A percentile compares a stretch with the other conserved stretches of the same genome.
These are phyloP conservation scores for Vanessa atalanta DNA, from an alignment of 1,140 invertebrate genomes.

Conservation along the genomic window DNA sequence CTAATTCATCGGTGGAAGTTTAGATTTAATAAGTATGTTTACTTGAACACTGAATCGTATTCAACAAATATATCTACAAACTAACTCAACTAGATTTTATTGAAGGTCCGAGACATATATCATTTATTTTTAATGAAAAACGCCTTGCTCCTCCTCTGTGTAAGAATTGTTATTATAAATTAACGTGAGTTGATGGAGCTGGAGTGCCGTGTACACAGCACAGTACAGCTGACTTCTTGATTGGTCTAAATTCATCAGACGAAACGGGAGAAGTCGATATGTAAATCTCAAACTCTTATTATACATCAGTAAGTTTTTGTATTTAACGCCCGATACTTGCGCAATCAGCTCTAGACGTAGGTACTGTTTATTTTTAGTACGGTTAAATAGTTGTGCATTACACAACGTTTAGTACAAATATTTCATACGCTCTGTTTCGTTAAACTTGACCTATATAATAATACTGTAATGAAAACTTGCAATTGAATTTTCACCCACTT, in stretches of 20 bases:
- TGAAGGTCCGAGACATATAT: too few species aligned
- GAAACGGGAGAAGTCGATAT: constrained; percentile 44
- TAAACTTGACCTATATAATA: too few species aligned
- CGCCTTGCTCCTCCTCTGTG: constrained; percentile 36
- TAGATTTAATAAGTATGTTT: too few species aligned
- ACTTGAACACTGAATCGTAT: too few species aligned
- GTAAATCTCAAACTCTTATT: constrained; percentile 33
- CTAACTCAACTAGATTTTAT: too few species aligned
- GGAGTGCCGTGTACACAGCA: constrained; percentile 51
- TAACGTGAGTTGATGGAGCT: constrained; percentile 58
- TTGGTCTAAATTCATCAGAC: constrained; percentile 42
- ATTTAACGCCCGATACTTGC: constrained; percentile 36
- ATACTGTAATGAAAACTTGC: too few species aligned
- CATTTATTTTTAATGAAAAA: constrained; percentile 41
- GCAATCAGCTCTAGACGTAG: constrained; percentile 26
- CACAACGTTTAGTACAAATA: too few species aligned
- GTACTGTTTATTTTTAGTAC: neutral
- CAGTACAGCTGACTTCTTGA: constrained; percentile 60
- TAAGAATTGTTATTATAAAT: constrained; percentile 52
- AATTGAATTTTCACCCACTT: too few species aligned
- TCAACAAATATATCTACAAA: too few species aligned
- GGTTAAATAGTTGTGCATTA: neutral
- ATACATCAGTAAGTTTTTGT: constrained; percentile 25
- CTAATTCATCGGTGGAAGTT: too few species aligned
- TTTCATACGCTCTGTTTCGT: too few species aligned